Base-by-base conservation (phyloP, 2,797 vertebrate genomes). In the Melanotaenia parkinsoni region DNA sequence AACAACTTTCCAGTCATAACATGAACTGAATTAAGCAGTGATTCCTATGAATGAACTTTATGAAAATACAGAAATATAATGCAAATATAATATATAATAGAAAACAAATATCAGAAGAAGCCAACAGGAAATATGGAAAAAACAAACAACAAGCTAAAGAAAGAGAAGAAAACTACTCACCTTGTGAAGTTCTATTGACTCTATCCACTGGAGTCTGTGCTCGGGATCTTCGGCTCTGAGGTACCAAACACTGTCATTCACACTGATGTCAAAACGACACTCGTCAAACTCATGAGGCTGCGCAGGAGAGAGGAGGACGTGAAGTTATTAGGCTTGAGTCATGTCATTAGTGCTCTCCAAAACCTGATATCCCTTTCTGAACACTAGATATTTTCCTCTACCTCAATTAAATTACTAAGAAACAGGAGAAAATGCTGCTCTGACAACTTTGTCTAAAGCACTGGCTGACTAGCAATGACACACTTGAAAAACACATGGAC, bases 251-350 rank as follows among this genome's bases (percentile, higher is more conserved):
- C 97, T 99, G 81, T 99, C 98, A 35, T 99, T 99, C 68, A 99
- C 97, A 0, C 97, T 98, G 91, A 99, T 96, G 91, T 99, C 98
- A 92, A 99, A 97, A 80, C 98, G 97, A 90, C 98, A 99, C 91
- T 98, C 98, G 8, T 99, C 98, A 91, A 99, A 99, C 89, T 99
- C 97, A 80, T 99, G 98, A 65, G 98, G 98, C 98, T 99, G 90
- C 76, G 67, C 50, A 76, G 83, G 58, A 82, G 37, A 51, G 32
- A 26, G 20, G 43, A 6, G 51, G 10, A 65, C 33, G 40, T 79
- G 16, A 70, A 66, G 35, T 65, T 63, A 57, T 28, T 12, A 63
- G 24, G 38, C 32, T 37, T 20, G 22, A 76, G 61, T 61, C 58
- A 73, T 30, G 60, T 56, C 22, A 70, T 30, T 33, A 67, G 76